These are phyloP conservation scores for Acleris holmiana DNA, from an alignment of 2,888 invertebrate species.

Conservation along the genomic window DNA sequence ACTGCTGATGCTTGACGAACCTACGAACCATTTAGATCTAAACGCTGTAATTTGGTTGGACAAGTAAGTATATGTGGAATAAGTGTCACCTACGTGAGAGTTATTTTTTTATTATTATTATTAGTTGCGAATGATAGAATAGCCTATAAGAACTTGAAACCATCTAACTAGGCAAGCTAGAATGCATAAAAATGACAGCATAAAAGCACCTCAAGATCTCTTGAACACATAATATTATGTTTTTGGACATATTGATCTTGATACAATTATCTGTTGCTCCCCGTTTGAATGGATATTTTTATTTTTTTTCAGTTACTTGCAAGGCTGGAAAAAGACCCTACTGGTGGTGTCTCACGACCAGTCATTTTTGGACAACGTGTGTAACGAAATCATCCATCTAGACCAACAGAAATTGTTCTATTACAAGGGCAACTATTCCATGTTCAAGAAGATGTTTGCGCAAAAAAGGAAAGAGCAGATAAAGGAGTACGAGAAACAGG, in stretches of 20 bases:
- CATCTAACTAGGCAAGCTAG: too few species aligned
- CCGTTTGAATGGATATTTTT: background rate
- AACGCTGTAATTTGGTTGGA: constrained; percentile 99
- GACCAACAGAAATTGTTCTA: constrained; percentile 97
- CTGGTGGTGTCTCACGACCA: constrained; percentile 99
- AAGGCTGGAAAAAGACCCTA: constrained; percentile 99
- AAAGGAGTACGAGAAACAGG: constrained; percentile 99
- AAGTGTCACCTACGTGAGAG: background rate
- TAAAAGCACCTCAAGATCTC: too few species aligned
- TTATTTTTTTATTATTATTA: too few species aligned
- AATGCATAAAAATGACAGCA: too few species aligned
- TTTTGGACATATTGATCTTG: too few species aligned
- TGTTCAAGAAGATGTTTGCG: constrained; percentile 99
- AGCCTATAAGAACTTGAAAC: too few species aligned
- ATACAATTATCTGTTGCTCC: background rate
- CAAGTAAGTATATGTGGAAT: constrained; percentile 87
- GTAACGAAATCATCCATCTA: constrained; percentile 99
- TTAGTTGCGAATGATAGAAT: too few species aligned
- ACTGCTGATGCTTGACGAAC: constrained; percentile 98
- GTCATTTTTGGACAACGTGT: constrained; percentile 99
- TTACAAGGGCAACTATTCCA: constrained; percentile 98
- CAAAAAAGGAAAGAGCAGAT: constrained; percentile 97
- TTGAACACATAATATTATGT: too few species aligned
- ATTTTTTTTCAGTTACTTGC: constrained; percentile 89
- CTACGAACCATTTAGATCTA: constrained; percentile 99